Evolutionary conservation across 2,113 vertebrate species (phyloP).

Genomic region (Caracal caracal): DNA sequence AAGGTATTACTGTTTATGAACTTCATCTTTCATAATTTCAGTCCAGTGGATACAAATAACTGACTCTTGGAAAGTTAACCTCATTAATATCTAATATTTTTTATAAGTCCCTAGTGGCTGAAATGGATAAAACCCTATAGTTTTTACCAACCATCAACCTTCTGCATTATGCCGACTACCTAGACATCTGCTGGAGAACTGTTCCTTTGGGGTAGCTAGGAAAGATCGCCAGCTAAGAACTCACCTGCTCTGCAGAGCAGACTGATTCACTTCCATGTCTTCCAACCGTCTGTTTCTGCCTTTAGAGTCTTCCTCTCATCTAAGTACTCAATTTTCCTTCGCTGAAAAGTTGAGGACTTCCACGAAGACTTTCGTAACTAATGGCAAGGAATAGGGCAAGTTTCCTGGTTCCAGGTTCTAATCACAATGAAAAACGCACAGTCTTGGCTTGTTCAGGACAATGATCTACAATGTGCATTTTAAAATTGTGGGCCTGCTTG

Average conservation of each 20-base stretch:
- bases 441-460: background rate
- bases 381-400: background rate
- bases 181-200: rapidly evolving
- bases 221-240: too few species aligned
- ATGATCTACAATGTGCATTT: background rate
- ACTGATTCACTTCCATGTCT: background rate
- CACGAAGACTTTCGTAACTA: background rate
- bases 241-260: background rate
- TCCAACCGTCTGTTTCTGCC: background rate
- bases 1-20: background rate
- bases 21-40: background rate
- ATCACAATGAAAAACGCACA: background rate
- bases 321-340: background rate
- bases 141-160: background rate
- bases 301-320: background rate
- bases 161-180: background rate
- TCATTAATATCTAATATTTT: background rate
- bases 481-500: background rate
- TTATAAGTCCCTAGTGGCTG: background rate
- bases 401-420: background rate
- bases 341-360: background rate
- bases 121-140: too few species aligned
- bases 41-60: background rate
- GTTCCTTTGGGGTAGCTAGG: rapidly evolving
- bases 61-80: background rate